These are phyloP conservation scores for Camelus dromedarius DNA, from an alignment of 2,113 vertebrate genomes.

Conservation along the genomic window DNA sequence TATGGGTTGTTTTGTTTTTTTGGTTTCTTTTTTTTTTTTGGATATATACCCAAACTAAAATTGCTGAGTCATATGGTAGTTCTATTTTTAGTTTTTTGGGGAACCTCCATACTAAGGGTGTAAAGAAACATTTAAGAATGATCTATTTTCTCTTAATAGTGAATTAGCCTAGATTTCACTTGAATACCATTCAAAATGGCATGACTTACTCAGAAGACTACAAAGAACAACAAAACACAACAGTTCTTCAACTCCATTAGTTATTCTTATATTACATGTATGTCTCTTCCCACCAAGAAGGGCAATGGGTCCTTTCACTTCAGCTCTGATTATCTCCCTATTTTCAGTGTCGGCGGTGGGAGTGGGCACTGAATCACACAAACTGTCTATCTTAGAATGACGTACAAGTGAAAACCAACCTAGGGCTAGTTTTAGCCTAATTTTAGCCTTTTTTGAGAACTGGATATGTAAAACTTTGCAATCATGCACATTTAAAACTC, in stretches of 20 bases:
- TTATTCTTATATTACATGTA: not conserved
- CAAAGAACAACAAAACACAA: not conserved
- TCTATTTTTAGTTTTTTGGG: not conserved
- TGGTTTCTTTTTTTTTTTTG: not conserved
- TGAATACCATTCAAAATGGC: not conserved
- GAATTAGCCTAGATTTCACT: not conserved
- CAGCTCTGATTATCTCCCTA: not conserved
- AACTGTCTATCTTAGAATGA: not conserved
- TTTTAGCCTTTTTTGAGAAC: not conserved
- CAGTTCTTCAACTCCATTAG: not conserved
- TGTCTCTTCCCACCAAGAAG: not conserved
- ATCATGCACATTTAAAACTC: not conserved
- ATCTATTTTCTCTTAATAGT: slow-evolving; percentile 4
- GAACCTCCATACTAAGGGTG: not conserved
- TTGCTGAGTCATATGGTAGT: not conserved
- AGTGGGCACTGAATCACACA: not conserved
- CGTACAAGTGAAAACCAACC: not conserved
- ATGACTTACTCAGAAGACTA: not conserved
- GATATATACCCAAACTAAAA: not conserved
- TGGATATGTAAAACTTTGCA: not conserved
- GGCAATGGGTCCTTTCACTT: not conserved
- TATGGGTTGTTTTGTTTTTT: too few species aligned
- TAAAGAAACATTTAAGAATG: slow-evolving; percentile 19
- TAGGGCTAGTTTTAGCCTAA: not conserved
- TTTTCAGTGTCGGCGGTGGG: not conserved